Evolutionary conservation across 2,113 vertebrate species (phyloP), one percentile per base, ranked within the genome.

Genomic region (Apeltes quadracus): DNA sequence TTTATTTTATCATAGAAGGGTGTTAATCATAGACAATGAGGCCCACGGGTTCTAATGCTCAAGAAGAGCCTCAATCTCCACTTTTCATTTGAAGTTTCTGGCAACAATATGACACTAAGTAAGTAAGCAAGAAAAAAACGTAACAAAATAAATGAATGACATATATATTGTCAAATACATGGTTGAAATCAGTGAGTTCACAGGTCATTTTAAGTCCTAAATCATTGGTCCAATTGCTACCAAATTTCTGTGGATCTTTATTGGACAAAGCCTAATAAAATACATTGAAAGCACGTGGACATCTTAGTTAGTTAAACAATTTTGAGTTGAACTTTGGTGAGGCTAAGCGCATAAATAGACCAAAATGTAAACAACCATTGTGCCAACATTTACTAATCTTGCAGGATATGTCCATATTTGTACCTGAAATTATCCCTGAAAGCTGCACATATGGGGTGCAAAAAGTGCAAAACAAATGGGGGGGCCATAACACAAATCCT

Each of bases 1-100:
- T 71, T 64, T 54, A 22, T 69, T 57, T 61, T 29, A 48, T 32
- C 43, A 54, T 48, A 36, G 56, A 50, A 58, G 36, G 8, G 12
- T 46, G 55, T 59, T 63, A 79, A 16, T 61, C 69, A 27, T 18
- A 54, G 25, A 66, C 5, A 18, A 54, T 50, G 41, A 7, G 1
- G 41, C 23, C 66, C 2, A 18, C 5, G 36, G 4, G 3, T 14
- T 39, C 12, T 14, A 29, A 23, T n/a, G 25, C 27, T 46, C 18
- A 63, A 12, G 56, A 36, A 22, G n/a, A 58, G 4, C 53, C 12
- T 44, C 32, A 22, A 59, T 16, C 27, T 14, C 5, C 41, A 56
- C 22, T 12, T 44, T 41, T 61, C 16, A 38, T 61, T 7, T 14
- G 4, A 46, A 39, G 20, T 36, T 9, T 15, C 20, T 62, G 50